Conservation (phyloP, 2,888 invertebrate species). For the Polia nebulosa region DNA sequence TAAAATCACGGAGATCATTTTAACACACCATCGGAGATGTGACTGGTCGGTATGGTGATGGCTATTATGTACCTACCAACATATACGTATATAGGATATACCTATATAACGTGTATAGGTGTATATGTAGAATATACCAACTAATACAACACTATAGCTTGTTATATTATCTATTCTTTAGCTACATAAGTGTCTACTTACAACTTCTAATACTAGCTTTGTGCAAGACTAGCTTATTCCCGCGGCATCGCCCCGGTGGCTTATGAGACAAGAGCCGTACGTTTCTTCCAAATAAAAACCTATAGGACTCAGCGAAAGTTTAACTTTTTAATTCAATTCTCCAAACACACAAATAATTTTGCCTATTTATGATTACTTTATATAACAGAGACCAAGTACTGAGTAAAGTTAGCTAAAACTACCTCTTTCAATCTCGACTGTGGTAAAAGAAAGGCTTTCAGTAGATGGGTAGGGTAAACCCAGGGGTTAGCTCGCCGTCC, state of each 20-base stretch:
- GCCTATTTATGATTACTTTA: too few relatives aligned
- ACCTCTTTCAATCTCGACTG: too few relatives aligned
- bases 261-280: not conserved
- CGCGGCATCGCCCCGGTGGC: not conserved
- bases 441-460: too few relatives aligned
- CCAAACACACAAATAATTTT: too few relatives aligned
- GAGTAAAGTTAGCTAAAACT: too few relatives aligned
- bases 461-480: too few relatives aligned
- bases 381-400: too few relatives aligned
- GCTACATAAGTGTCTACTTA: too few relatives aligned
- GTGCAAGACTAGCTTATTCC: not conserved
- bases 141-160: not conserved
- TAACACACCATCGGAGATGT: slow-evolving; percentile 64
- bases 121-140: not conserved
- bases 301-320: too few relatives aligned
- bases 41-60: slow-evolving; percentile 59
- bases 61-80: slow-evolving; percentile 11
- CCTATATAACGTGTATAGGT: not conserved
- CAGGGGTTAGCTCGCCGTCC: too few relatives aligned
- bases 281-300: not conserved
- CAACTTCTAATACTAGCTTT: not conserved
- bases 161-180: not conserved
- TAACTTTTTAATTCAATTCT: too few relatives aligned
- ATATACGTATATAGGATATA: slow-evolving; percentile 1
- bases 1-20: slow-evolving; percentile 77